Base-by-base conservation (phyloP, 2,888 invertebrate genomes). In the Papilio protenor region DNA sequence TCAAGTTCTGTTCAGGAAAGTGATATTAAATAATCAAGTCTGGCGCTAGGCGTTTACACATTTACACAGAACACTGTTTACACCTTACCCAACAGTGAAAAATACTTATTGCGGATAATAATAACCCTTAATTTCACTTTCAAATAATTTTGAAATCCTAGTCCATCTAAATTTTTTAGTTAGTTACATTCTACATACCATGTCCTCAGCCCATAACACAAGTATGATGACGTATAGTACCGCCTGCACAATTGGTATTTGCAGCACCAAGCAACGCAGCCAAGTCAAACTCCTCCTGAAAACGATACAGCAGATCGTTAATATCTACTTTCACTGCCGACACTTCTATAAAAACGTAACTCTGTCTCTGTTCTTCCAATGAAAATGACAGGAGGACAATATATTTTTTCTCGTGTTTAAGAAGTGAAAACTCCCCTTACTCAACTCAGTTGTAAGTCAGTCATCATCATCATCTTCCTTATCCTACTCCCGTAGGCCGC, bases 241-340 rank as follows among this genome's bases (percentile, higher is more conserved):
- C 27, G 95, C 95, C 90, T 97, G 97, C 70, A 97, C 93, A 61
- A 97, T 92, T 27, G 97, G 96, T 86, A 97, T 94, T 88, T 97
- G 97, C 73, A 97, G 92, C 66, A 97, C 96, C 79, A 96, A 88
- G 83, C 96, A 91, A 79, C 96, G 92, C 79, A 96, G 85, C 84
- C 91, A 91, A 80, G 89, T 88, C 78, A 96, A 86, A 79, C 93
- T 94, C 81, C 91, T 92, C 83, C 96, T 96, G 92, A 76, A 95
- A 95, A 80, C n/a, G 81, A 80, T 21, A n/a, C 11, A 18, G 55
- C 52, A 74, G 59, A 70, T 74, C 33, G 27, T 77, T 33, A 49
- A 10, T 74, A 47, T 73, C 57, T 69, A 10, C 12, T 59, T 23
- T 12, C 57, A 59, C 11, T 59, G 23, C 3, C 8, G 0, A 59